These are phyloP conservation scores for Elaphurus davidianus DNA, from an alignment of 2,113 vertebrate genomes.

Conservation along the genomic window DNA sequence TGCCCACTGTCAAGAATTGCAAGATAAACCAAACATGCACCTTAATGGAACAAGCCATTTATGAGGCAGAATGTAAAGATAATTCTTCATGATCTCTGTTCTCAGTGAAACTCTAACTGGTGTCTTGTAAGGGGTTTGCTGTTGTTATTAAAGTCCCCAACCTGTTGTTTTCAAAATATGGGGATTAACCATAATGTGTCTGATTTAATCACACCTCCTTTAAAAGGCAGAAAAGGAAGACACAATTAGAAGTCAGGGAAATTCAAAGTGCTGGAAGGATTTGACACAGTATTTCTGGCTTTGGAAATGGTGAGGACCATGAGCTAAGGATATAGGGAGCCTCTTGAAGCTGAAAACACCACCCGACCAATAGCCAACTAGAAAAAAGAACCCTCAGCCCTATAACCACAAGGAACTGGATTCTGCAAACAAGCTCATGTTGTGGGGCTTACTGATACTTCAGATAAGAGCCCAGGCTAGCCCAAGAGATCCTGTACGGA, in stretches of 20 bases:
- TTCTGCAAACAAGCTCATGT: rapidly evolving
- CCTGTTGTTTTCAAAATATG: background rate
- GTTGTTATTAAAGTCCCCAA: background rate
- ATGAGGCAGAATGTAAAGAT: background rate
- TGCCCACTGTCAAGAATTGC: background rate
- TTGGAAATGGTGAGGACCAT: background rate
- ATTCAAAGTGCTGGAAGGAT: background rate
- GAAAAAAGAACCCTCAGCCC: background rate
- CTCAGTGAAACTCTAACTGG: background rate
- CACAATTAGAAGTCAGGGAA: background rate
- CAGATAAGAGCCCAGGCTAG: background rate
- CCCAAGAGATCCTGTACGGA: background rate
- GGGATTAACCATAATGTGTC: background rate
- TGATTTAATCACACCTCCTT: background rate
- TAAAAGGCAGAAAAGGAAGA: background rate
- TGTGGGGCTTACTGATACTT: background rate
- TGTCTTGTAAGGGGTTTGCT: background rate
- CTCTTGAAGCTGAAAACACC: background rate
- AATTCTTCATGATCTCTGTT: background rate
- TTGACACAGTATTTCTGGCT: rapidly evolving
- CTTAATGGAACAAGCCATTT: background rate
- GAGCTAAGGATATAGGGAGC: background rate
- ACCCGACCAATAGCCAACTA: background rate
- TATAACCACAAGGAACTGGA: background rate
- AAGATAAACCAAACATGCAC: background rate